phyloP scores from a whole-genome alignment of 2,797 vertebrate genomes.

The Allenopithecus nigroviridis region DNA sequence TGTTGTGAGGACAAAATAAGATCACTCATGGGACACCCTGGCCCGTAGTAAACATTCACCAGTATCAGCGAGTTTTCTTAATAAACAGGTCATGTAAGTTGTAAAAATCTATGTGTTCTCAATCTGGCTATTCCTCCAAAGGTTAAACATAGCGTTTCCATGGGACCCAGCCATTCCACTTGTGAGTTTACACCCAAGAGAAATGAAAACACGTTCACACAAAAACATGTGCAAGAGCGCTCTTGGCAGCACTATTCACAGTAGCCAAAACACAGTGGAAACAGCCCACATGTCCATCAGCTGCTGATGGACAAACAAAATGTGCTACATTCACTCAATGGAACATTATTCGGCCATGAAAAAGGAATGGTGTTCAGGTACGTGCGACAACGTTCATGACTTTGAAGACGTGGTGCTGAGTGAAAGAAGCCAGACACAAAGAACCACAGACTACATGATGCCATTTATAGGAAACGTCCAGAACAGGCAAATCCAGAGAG shows the following conservation, averaged over 20 bases:
- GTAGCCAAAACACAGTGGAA: neutral
- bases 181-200: neutral
- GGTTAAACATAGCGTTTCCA: neutral
- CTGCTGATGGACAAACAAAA: neutral
- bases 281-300: rapidly evolving
- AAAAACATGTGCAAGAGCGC: neutral
- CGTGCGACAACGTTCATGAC: rapidly evolving
- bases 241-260: neutral
- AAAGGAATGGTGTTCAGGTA: rapidly evolving
- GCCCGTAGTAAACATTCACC: too few relatives aligned
- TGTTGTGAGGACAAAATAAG: neutral
- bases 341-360: rapidly evolving
- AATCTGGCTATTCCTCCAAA: neutral
- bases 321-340: neutral
- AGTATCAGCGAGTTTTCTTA: neutral
- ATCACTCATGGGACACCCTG: neutral
- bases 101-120: neutral
- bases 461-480: neutral
- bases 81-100: neutral
- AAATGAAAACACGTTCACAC: neutral
- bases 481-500: neutral
- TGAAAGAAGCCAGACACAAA: neutral
- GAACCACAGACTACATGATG: neutral
- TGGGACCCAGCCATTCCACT: neutral
- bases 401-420: neutral